A percentile compares a stretch with the other conserved stretches of the same genome.
Conservation (phyloP, 1,140 invertebrate species). For the Sinella curviseta region DNA sequence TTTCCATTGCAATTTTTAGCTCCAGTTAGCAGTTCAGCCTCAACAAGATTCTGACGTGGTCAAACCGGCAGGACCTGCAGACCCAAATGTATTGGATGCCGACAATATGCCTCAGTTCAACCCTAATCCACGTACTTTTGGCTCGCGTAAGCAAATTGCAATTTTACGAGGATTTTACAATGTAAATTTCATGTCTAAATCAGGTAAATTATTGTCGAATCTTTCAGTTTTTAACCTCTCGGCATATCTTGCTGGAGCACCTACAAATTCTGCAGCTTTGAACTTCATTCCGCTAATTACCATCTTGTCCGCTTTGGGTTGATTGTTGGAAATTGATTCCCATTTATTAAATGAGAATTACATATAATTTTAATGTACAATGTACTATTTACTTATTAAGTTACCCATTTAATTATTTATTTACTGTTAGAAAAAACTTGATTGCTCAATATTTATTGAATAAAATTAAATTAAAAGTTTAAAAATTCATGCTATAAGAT, state of each 20-base stretch:
- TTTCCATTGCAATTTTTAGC: background rate
- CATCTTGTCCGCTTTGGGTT: background rate
- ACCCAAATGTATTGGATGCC: background rate
- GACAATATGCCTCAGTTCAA: background rate
- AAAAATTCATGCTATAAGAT: no score
- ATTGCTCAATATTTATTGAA: no score
- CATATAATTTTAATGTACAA: no score
- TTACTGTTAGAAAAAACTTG: no score
- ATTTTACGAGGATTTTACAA: background rate
- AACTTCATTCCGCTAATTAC: slow-evolving; percentile 9
- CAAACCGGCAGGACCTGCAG: background rate
- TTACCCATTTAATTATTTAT: no score
- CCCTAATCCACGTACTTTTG: background rate
- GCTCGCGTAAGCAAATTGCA: background rate
- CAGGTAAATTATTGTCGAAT: background rate
- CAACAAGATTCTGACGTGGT: background rate
- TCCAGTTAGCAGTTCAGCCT: background rate
- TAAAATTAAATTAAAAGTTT: no score
- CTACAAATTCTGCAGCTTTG: background rate
- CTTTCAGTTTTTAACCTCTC: slow-evolving; percentile 3
- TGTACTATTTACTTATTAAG: no score
- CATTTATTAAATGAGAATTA: no score
- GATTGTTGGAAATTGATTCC: no score
- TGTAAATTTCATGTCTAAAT: background rate
- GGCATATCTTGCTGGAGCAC: background rate